These are phyloP conservation scores for Cosmopolites sordidus DNA, from an alignment of 2,888 invertebrate genomes.

Conservation along the genomic window DNA sequence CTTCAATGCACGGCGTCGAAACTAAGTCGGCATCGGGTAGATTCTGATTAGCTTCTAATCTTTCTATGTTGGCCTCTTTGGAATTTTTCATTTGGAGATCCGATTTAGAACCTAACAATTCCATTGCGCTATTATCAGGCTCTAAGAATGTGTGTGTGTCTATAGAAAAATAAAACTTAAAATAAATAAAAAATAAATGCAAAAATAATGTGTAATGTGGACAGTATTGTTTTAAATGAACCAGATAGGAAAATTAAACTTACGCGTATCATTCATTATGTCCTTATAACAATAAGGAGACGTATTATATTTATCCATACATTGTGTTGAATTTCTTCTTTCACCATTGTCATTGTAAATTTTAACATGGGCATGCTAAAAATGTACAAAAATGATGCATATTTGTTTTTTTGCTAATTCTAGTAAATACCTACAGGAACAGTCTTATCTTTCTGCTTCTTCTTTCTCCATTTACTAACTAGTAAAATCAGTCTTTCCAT, in stretches of 20 bases:
- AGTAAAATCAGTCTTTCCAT: conserved; percentile 79
- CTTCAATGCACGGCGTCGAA: conserved; percentile 41
- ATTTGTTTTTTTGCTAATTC: not conserved
- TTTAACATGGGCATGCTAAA: conserved; percentile 50
- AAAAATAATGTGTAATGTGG: not conserved
- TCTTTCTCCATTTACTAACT: conserved; percentile 76
- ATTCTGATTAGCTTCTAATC: conserved; percentile 42
- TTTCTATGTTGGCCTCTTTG: conserved; percentile 32
- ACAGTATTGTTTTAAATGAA: not conserved
- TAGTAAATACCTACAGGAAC: conserved; percentile 17
- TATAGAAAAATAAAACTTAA: conserved; percentile 22
- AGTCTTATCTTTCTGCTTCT: conserved; percentile 51
- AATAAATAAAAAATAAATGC: not conserved
- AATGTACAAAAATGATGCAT: conserved; percentile 6
- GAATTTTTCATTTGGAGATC: conserved; percentile 39
- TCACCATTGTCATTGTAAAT: conserved; percentile 57
- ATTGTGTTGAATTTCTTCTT: conserved; percentile 50
- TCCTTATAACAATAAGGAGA: conserved; percentile 86
- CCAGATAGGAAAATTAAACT: conserved; percentile 28
- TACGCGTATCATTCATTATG: conserved; percentile 53
- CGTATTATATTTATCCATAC: conserved; percentile 85
- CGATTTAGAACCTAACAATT: conserved; percentile 36
- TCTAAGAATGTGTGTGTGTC: conserved; percentile 31
- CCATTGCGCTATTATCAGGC: conserved; percentile 41
- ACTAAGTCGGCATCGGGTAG: conserved; percentile 39